Base-by-base conservation (phyloP, 2,797 vertebrate genomes). In the Sebastes hubbsi region DNA sequence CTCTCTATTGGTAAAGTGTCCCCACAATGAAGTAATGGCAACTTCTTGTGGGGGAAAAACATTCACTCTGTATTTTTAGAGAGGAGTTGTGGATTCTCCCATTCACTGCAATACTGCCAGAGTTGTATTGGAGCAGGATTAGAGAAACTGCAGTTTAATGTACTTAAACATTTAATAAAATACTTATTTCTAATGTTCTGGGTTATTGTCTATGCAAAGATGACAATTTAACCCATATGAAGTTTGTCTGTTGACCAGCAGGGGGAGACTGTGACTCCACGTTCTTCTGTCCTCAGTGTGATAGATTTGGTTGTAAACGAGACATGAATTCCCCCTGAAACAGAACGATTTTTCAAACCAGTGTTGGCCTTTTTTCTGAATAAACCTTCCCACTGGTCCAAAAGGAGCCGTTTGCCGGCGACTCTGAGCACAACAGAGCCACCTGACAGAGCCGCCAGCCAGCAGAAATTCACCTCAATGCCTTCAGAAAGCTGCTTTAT, bases 401-500 rank as follows among this genome's bases (percentile, higher is more conserved):
- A 91, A 89, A 87, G 79, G 63, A 92, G 75, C 78, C 73, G 62
- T 91, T 93, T 81, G 79, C 84, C 84, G 81, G 85, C 61, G 62
- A 81, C 83, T 85, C 65, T 6, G 78, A 86, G 76, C 87, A 89
- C 85, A 91, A 94, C 87, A 87, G 88, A 89, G 87, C 92, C 88
- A 93, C 93, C 92, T 92, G 91, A 90, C 90, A 73, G 84, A 77
- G 66, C 67, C 72, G 82, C 30, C 80, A 64, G 89, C 87, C 86
- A 89, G 88, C 80, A 88, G 82, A 88, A 84, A 80, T 82, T 83
- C 84, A 90, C 88, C 89, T 92, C 89, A 94, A 83, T 83, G 75
- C 84, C 85, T 92, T 73, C 74, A 75, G 88, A 92, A 86, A 91
- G 91, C 92, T 90, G 87, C 89, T 90, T 90, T 92, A 93, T 94